Evolutionary conservation across 2,113 vertebrate species (phyloP).

Genomic region (Aramus guarauna): DNA sequence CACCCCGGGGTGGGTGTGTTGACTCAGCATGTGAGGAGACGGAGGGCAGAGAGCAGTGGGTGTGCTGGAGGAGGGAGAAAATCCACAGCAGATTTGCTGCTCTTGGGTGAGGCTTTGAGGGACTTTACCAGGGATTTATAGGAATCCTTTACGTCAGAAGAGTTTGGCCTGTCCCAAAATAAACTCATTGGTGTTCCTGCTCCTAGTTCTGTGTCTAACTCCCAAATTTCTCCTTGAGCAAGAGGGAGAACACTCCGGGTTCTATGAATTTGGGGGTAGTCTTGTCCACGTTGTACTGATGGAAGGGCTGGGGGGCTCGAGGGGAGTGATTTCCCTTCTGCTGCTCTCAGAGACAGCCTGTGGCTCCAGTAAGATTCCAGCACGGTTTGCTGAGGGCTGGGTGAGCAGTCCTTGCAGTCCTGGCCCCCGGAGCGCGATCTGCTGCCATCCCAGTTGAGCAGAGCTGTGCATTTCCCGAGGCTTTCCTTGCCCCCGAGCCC

Average conservation of each 20-base stretch:
- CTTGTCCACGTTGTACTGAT: rapidly evolving
- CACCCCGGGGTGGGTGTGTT: too few relatives aligned
- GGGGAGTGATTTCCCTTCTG: not conserved
- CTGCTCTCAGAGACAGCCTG: rapidly evolving
- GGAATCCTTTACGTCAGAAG: not conserved
- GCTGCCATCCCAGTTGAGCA: not conserved
- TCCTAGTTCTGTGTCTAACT: rapidly evolving
- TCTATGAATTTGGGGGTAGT: not conserved
- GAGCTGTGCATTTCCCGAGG: not conserved
- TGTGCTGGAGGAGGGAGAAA: not conserved
- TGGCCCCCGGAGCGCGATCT: not conserved
- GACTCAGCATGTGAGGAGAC: not conserved
- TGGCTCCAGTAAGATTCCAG: rapidly evolving
- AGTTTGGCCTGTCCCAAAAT: not conserved
- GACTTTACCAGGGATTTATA: not conserved
- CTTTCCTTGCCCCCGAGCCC: not conserved
- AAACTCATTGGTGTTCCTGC: not conserved
- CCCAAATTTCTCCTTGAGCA: not conserved
- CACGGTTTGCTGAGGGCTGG: rapidly evolving
- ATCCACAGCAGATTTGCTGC: not conserved
- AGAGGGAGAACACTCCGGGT: not conserved
- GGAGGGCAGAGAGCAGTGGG: not conserved
- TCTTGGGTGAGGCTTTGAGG: not conserved
- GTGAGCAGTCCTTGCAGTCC: not conserved
- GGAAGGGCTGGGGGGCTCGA: too few relatives aligned